Conservation (phyloP, 2,797 vertebrate genomes). For the Brachymystax lenok region DNA sequence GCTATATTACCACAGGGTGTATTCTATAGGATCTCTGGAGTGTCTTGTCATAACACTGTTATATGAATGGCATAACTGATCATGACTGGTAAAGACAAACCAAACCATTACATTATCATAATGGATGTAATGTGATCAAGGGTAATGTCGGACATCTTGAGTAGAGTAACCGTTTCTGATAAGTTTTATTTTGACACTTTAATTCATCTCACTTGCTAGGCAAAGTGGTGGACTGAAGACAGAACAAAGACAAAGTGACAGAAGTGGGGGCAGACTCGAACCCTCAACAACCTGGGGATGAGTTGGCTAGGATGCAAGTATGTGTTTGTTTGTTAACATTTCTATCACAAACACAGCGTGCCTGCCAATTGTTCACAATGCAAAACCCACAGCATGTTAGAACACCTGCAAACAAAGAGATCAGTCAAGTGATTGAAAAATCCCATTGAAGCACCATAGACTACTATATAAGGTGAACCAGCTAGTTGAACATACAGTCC, state of each 20-base stretch:
- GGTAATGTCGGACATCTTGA: background rate
- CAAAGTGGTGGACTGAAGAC: background rate
- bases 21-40: background rate
- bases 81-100: background rate
- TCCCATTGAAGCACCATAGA: background rate
- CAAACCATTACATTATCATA: slow-evolving; percentile 8
- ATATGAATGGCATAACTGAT: background rate
- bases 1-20: too few relatives aligned
- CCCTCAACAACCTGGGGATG: background rate
- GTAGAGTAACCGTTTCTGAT: background rate
- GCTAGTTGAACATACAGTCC: background rate
- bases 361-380: background rate
- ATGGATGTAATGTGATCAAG: too few relatives aligned
- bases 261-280: background rate
- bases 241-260: background rate
- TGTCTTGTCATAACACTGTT: background rate
- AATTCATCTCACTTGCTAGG: too few relatives aligned
- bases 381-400: background rate
- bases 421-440: background rate
- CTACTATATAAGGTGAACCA: background rate
- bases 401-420: background rate
- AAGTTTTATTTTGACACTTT: background rate
- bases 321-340: background rate
- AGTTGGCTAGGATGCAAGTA: background rate
- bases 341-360: background rate